Percentiles rank a stretch among this genome's conserved stretches.
These are phyloP conservation scores for Drosophila melanosoma DNA, from an alignment of 2,888 invertebrate species.

Conservation along the genomic window DNA sequence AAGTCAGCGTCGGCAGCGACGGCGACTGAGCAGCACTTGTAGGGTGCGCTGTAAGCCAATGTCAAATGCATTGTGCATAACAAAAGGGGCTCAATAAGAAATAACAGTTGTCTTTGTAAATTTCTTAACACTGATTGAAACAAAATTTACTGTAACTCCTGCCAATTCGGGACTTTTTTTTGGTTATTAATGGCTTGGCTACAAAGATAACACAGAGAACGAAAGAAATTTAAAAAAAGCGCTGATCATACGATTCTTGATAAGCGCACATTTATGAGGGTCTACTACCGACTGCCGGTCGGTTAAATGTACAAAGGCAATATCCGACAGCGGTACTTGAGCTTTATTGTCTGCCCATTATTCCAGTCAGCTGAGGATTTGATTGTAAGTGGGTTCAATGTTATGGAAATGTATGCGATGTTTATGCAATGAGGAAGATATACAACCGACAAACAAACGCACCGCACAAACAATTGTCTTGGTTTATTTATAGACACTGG, in stretches of 20 bases:
- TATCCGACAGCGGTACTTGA: slow-evolving; percentile 33
- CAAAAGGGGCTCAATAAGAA: slow-evolving; percentile 1
- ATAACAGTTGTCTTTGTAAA: background rate
- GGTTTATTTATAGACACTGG: slow-evolving; percentile 43
- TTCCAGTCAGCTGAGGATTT: slow-evolving; percentile 2
- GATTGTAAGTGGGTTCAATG: slow-evolving; percentile 43
- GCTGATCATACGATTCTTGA: slow-evolving; percentile 40
- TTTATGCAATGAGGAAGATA: slow-evolving; percentile 49
- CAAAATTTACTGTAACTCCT: background rate
- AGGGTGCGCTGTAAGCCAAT: slow-evolving; percentile 47
- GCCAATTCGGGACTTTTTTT: background rate
- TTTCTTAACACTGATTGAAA: background rate
- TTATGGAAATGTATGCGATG: slow-evolving; percentile 53
- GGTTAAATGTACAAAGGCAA: slow-evolving; percentile 39
- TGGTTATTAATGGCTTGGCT: slow-evolving; percentile 12
- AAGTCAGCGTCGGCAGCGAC: slow-evolving; percentile 2
- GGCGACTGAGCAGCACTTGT: slow-evolving; percentile 10
- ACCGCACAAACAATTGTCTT: slow-evolving; percentile 21
- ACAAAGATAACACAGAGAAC: slow-evolving; percentile 8
- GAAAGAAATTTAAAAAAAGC: slow-evolving; percentile 27
- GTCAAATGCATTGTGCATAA: slow-evolving; percentile 36
- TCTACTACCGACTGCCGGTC: slow-evolving; percentile 11
- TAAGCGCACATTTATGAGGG: slow-evolving; percentile 31
- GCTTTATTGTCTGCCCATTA: slow-evolving; percentile 32
- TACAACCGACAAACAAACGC: background rate